Evolutionary conservation across 2,797 vertebrate genomes (phyloP), one percentile per base, ranked within the genome.

Genomic region (Paramormyrops hopkinsi): DNA sequence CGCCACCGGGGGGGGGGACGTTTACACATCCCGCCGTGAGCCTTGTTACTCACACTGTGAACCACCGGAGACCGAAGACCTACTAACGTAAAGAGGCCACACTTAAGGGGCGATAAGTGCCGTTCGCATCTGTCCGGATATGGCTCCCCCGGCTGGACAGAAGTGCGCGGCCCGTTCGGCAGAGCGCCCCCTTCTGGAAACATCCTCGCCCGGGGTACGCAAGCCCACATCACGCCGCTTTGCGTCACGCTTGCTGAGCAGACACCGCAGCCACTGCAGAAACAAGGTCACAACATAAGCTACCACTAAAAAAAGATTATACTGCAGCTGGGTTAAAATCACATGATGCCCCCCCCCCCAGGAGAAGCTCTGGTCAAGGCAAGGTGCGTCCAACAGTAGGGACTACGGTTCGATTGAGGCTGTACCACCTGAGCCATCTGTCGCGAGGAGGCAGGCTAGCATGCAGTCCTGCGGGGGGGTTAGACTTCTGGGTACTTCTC

Each of bases 221-320:
- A 9, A 2, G n/a, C 46, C 33, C 14, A 29, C 56, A 22, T 73
- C n/a, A 59, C 14, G 54, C 4, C 82, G 46, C 37, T 50, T 44
- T 44, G 37, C 17, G 6, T 79, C 73, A 44, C 19, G 37, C 73
- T 44, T 48, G 22, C 53, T 89, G 88, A 84, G 37, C 54, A 62
- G 54, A 56, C 41, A 84, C 48, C 9, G 22, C 69, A 76, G 33
- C 69, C 69, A 46, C 50, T 51, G 83, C 83, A 51, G 83, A 25
- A 85, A 50, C 44, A 51, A 53, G 83, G 46, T 85, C 83, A 85
- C 83, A 79, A 44, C 73, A 79, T 44, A 79, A 79, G 73, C 37
- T 79, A 41, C 73, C 73, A 41, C 73, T 79, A 79, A 41, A 79
- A 79, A 79, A 79, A 79, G 73, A 79, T 44, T 85, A 85, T 85